Evolutionary conservation across 2,113 vertebrate genomes (phyloP), one percentile per base, ranked within the genome.

Genomic region (Penelope pileata): DNA sequence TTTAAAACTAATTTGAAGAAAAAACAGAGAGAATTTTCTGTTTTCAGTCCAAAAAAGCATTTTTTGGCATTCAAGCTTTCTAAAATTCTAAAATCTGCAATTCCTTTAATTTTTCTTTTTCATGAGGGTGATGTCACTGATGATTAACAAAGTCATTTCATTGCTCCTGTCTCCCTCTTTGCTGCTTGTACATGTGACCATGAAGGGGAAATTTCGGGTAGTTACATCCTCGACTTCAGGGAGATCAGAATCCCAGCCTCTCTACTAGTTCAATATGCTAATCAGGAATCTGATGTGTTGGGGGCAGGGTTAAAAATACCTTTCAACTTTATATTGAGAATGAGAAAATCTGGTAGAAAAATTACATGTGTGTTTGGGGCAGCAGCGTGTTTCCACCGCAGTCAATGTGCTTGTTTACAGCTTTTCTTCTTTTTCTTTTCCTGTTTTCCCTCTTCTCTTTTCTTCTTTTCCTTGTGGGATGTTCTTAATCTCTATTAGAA

Each of bases 201-300:
- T 42, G 40, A 81, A 13, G 5, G 16, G 22, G 12, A n/a, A 29
- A 74, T 32, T n/a, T 23, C 22, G 32, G 7, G 47, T 24, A 7
- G 15, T 81, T 67, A 18, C 8, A n/a, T 36, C 13, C 42, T 80
- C 6, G 1, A 0, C 36, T 47, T n/a, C 29, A 38, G 74, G 51
- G 42, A 7, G 34, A n/a, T 64, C 15, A 26, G 34, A 50, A 51
- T 74, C 30, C 6, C 51, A n/a, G 2, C 5, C 13, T 62, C 11
- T 30, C 10, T 83, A 4, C 5, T 1, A 54, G 26, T 16, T 53
- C 30, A 12, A 16, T 1, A 0, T 86, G 32, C 56, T 75, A 26
- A 24, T 8, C 32, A 40, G 50, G 19, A 34, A 4, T 54, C 16
- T 0, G 0, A 2, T 9, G 1, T 2, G 60, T 5, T 36, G 5